These are phyloP conservation scores for Poecilia gillii DNA, from an alignment of 2,797 vertebrate species.

Conservation along the genomic window DNA sequence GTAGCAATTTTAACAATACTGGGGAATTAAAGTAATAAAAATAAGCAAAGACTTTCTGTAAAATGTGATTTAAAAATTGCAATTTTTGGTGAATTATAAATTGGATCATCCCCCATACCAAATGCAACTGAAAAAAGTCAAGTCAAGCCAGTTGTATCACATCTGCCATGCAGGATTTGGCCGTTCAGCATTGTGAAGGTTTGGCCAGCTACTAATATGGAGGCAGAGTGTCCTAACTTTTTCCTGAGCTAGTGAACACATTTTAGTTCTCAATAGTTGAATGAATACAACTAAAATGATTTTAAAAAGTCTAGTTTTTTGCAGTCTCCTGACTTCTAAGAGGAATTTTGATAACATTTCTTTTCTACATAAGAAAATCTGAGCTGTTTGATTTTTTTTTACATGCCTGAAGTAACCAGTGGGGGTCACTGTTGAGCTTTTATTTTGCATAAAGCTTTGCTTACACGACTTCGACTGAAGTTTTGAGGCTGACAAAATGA, in stretches of 20 bases:
- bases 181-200: neutral
- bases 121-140: neutral
- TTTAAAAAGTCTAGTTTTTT: neutral
- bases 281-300: no score
- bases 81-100: neutral
- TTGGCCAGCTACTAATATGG: neutral
- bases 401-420: constrained; percentile 18
- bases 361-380: neutral
- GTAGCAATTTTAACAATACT: neutral
- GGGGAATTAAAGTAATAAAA: neutral
- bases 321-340: neutral
- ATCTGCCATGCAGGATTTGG: neutral
- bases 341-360: neutral
- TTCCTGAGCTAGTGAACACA: neutral
- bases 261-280: neutral
- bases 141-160: neutral
- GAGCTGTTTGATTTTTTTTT: neutral
- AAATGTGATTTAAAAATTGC: neutral
- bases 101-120: no score
- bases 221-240: neutral
- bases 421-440: constrained; percentile 34
- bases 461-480: neutral
- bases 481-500: neutral
- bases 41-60: neutral
- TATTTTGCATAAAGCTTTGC: neutral